Base-by-base conservation (phyloP, 2,113 vertebrate genomes). In the Irena cyanogastra region DNA sequence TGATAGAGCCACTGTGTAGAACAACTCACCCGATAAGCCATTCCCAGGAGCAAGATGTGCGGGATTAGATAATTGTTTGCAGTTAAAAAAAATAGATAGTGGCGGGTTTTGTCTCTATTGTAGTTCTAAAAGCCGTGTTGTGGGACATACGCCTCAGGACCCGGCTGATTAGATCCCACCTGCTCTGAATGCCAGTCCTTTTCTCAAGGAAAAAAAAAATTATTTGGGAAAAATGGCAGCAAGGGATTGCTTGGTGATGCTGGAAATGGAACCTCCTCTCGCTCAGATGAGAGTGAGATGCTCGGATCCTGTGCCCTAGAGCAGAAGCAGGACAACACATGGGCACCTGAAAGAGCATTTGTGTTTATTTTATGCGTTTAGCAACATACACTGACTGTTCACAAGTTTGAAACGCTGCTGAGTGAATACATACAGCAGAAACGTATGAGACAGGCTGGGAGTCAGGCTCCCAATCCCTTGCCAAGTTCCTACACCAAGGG, bases 361-460 rank as follows among this genome's bases (percentile, higher is more conserved):
- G 13, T 5, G 2, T 33, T 49, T 35, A 8, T 41, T 81, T 71
- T 7, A 4, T 35, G 33, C 11, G 9, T 83, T 78, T 61, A 66
- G 31, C 11, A 33, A 28, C 23, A 7, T 14, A 9, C 10, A 16
- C 16, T 0, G 0, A 16, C 16, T 23, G 14, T 31, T 59, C 1
- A 4, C 35, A 28, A 54, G 16, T 33, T 83, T 78, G 23, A 81
- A 74, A 52, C 14, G 54, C n/a, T 71, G 22, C 17, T 50, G 75
- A 50, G 20, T 2, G 4, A 57, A 20, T 33, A 35, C 5, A 2
- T 21, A 19, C 0, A 49, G 35, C 0, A 4, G 52, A 87, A 86
- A 82, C 19, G 4, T 50, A 31, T 61, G n/a, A 57, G 50, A 21
- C 24, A 44, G 57, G 21, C 27, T 63, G 64, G 19, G 12, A 66